phyloP scores from a whole-genome alignment of 2,113 vertebrate species.

The Pitta sordida region DNA sequence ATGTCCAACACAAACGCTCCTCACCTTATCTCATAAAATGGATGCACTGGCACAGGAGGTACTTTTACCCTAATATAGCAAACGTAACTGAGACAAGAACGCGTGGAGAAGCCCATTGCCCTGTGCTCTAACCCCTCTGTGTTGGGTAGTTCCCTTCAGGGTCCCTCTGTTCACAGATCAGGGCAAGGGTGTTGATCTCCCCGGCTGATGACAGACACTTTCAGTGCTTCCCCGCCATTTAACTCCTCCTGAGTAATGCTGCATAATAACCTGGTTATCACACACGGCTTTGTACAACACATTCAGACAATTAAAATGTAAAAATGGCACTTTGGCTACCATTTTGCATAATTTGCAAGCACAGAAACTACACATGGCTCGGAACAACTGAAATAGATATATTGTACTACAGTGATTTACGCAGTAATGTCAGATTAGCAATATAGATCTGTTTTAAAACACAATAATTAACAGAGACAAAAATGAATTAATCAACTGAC shows the following conservation, averaged over 20 bases:
- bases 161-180: not conserved
- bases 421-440: constrained; percentile 75
- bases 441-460: constrained; percentile 77
- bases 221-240: constrained; percentile 60
- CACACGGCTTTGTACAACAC: constrained; percentile 51
- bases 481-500: constrained; percentile 76
- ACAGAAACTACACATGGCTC: constrained; percentile 31
- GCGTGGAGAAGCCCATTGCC: not conserved
- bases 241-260: constrained; percentile 40
- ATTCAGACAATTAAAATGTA: constrained; percentile 70
- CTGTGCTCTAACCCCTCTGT: not conserved
- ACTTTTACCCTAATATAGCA: not conserved
- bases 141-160: not conserved
- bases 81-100: not conserved
- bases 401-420: constrained; percentile 71
- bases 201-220: constrained; percentile 52
- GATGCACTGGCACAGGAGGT: not conserved
- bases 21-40: not conserved
- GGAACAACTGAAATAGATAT: constrained; percentile 52
- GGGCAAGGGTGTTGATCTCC: not conserved
- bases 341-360: constrained; percentile 53
- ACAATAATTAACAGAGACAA: constrained; percentile 76
- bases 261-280: constrained; percentile 47
- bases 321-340: constrained; percentile 66
- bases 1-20: not conserved